Evolutionary conservation across 2,888 invertebrate species (phyloP).

Genomic region (Myathropa florea): DNA sequence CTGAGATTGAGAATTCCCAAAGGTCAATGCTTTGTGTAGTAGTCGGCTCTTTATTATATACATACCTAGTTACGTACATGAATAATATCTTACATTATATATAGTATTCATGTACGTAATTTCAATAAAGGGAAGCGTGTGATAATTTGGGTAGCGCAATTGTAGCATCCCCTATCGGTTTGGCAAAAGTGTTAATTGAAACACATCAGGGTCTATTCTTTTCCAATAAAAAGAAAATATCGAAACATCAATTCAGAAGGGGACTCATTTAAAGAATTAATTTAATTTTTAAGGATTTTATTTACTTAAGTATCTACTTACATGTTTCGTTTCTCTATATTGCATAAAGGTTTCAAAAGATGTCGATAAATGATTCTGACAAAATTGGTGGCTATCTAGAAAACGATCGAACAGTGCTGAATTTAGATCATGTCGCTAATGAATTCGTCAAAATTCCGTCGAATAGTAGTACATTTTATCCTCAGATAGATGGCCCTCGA

Average conservation of each 20-base stretch:
- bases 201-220: slow-evolving; percentile 72
- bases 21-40: neutral
- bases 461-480: slow-evolving; percentile 54
- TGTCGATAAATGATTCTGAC: neutral
- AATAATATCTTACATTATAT: neutral
- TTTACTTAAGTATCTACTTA: slow-evolving; percentile 22
- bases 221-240: slow-evolving; percentile 41
- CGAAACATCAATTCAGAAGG: slow-evolving; percentile 37
- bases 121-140: slow-evolving; percentile 44
- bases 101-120: slow-evolving; percentile 15
- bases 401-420: neutral
- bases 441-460: slow-evolving; percentile 40
- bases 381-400: neutral
- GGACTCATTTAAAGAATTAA: slow-evolving; percentile 47
- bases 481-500: neutral
- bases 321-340: slow-evolving; percentile 32
- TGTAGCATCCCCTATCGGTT: slow-evolving; percentile 67
- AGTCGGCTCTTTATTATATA: slow-evolving; percentile 46
- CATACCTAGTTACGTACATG: neutral
- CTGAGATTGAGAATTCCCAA: neutral
- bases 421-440: slow-evolving; percentile 47
- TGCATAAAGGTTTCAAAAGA: slow-evolving; percentile 47
- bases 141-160: slow-evolving; percentile 55
- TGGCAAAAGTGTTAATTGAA: slow-evolving; percentile 72
- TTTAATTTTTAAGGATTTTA: slow-evolving; percentile 51